Evolutionary conservation across 1,140 invertebrate genomes (phyloP).

Genomic region (Melitaea cinxia): DNA sequence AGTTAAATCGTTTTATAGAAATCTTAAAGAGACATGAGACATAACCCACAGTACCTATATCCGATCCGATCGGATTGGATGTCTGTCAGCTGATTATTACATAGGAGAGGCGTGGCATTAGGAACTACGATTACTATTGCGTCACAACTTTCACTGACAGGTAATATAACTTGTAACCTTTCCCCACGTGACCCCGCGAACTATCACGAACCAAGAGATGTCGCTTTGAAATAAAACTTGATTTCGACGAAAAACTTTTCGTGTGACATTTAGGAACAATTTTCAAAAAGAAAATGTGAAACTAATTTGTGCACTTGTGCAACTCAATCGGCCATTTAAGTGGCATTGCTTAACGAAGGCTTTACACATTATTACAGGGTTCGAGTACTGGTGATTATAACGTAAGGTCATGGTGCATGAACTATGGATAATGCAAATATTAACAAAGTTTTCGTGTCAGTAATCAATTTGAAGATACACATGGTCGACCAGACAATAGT

Average conservation of each 20-base stretch:
- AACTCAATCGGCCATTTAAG: too few relatives aligned
- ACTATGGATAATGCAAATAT: conserved; percentile 1
- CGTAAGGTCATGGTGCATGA: too few relatives aligned
- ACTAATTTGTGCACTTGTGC: too few relatives aligned
- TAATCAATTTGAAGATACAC: background rate
- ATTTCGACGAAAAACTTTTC: background rate
- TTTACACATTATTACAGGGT: too few relatives aligned
- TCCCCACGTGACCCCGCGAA: conserved; percentile 51
- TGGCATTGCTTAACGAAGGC: too few relatives aligned
- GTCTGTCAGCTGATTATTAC: conserved; percentile 29
- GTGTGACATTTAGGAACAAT: background rate
- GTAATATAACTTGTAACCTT: conserved; percentile 50
- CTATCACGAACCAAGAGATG: conserved; percentile 44
- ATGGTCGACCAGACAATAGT: conserved; percentile 4
- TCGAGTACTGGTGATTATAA: too few relatives aligned
- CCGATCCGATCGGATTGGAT: conserved; percentile 28
- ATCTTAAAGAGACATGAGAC: conserved; percentile 8
- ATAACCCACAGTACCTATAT: conserved; percentile 26
- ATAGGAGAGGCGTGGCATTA: conserved; percentile 24
- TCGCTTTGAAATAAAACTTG: conserved; percentile 12
- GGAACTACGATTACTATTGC: conserved; percentile 50
- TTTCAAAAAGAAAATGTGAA: background rate
- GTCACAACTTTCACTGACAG: conserved; percentile 56
- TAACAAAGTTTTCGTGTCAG: background rate
- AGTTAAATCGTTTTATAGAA: background rate